Percentiles rank a stretch among this genome's conserved stretches.
Conservation (phyloP, 2,797 vertebrate genomes). For the Myotis planiceps region DNA sequence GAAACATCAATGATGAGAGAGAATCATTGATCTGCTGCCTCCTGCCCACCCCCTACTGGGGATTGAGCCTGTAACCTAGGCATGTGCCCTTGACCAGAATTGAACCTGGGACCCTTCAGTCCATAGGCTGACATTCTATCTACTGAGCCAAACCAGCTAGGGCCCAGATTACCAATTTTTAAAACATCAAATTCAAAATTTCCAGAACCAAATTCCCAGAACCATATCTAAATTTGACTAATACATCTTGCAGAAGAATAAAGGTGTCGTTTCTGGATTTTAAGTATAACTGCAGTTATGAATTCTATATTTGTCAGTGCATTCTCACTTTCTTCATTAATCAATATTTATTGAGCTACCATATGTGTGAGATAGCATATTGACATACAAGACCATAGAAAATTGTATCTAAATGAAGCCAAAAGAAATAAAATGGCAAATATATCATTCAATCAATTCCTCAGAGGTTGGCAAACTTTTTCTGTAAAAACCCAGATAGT, state of each 20-base stretch:
- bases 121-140: no score
- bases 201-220: background rate
- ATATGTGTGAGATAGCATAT: background rate
- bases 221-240: background rate
- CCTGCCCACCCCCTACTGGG: no score
- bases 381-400: background rate
- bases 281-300: background rate
- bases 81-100: no score
- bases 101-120: no score
- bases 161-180: background rate
- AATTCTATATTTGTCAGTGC: background rate
- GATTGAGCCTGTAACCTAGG: no score
- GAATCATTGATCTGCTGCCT: no score
- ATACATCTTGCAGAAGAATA: background rate
- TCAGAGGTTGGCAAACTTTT: slow-evolving; percentile 1
- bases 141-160: no score
- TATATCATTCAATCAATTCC: background rate
- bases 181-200: slow-evolving; percentile 1
- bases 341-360: slow-evolving; percentile 4
- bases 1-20: no score
- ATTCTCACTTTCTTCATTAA: slow-evolving; percentile 11
- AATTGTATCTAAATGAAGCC: background rate
- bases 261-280: background rate
- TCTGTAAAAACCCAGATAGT: background rate
- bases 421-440: slow-evolving; percentile 42